Conservation (phyloP, 2,797 vertebrate genomes). For the Mionectes olivaceus region DNA sequence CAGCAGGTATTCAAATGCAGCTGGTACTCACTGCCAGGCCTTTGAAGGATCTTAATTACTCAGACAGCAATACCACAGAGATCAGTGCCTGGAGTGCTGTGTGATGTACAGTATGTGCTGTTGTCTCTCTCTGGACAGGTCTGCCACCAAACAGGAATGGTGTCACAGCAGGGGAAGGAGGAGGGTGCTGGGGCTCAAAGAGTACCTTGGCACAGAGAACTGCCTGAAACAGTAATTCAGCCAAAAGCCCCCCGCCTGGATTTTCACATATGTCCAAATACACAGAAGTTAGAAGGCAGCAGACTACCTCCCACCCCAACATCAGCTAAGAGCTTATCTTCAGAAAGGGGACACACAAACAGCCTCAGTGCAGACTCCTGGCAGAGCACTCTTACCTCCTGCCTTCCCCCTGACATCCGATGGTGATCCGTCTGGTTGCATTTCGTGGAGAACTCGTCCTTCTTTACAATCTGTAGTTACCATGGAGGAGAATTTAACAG, state of each 20-base stretch:
- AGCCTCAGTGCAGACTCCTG: not conserved
- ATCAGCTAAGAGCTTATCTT: not conserved
- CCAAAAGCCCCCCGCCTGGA: not conserved
- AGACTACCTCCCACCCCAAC: not conserved
- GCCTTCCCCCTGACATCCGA: conserved; percentile 95
- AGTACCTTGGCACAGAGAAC: not conserved
- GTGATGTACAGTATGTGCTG: accelerated
- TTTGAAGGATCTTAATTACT: not conserved
- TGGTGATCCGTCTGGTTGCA: conserved; percentile 98
- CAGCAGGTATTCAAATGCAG: not conserved
- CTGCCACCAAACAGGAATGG: not conserved
- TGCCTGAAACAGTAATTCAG: not conserved
- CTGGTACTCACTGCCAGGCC: not conserved
- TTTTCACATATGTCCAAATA: accelerated
- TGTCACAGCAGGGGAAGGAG: not conserved
- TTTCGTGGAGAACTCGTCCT: conserved; percentile 97
- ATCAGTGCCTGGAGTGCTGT: not conserved
- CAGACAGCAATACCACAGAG: not conserved
- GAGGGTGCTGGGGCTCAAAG: not conserved
- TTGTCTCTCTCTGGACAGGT: not conserved
- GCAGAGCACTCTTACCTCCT: conserved; percentile 85
- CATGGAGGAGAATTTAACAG: not conserved
- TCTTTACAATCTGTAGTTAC: conserved; percentile 88
- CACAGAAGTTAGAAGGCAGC: not conserved
- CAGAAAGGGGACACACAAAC: not conserved